Base-by-base conservation (phyloP, 2,113 vertebrate genomes). In the Raphicerus campestris region DNA sequence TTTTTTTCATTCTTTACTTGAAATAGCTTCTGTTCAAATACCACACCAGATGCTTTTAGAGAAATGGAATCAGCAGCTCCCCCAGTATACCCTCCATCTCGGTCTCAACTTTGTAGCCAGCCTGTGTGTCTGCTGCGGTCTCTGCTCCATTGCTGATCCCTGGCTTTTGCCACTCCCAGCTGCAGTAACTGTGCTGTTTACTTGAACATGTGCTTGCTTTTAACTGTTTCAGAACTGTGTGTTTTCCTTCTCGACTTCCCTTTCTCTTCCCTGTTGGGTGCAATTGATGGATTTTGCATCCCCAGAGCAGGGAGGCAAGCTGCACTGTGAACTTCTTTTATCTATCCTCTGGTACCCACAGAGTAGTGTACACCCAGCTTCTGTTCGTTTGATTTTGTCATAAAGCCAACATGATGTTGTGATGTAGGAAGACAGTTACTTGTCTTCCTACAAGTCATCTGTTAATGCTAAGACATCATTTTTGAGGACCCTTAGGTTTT, bases 191-290 rank as follows among this genome's bases (percentile, higher is more conserved):
- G 88, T 98, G 97, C 93, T 97, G 98, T 98, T 98, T 97, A 98
- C 97, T 97, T 94, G 97, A 98, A 97, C 97, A 63, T 98, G 97
- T 98, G 98, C 97, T 96, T 98, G 98, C 98, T 98, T 98, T 98
- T 93, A 98, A 96, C 96, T 82, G 98, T 98, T 98, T 98, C 96
- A 98, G 93, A 98, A 97, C 85, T 4, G 94, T 98, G 96, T 89
- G 60, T 91, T 87, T 93, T 92, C 86, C 87, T 88, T 87, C 97
- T 97, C 91, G 45, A 20, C 32, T 93, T 94, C 94, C 85, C 49
- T 70, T 89, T 96, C 84, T 82, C 45, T 93, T 85, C 73, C 78
- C 35, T 70, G 82, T 91, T 90, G 98, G 98, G 91, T 94, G 90
- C 98, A 98, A 87, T 98, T 97, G 98, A 98, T 98, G 11, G 97